phyloP scores from a whole-genome alignment of 2,113 vertebrate species.

The Ameiurus melas region DNA sequence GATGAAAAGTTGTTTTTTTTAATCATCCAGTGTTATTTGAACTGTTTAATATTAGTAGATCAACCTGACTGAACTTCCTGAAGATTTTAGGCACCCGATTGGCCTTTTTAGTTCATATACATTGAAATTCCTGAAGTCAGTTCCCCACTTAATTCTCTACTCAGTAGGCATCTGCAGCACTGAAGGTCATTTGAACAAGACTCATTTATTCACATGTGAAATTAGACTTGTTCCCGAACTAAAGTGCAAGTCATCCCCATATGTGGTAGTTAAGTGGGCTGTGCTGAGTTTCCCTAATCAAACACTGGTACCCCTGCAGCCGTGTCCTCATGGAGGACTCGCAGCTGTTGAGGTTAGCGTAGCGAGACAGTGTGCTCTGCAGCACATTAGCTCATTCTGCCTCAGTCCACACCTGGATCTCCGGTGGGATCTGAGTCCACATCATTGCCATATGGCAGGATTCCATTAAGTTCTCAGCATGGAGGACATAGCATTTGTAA shows the following conservation, averaged over 20 bases:
- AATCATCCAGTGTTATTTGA: neutral
- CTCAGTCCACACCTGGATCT: constrained; percentile 51
- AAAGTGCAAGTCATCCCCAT: constrained; percentile 11
- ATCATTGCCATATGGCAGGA: constrained; percentile 48
- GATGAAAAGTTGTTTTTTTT: neutral
- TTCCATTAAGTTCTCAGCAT: constrained; percentile 43
- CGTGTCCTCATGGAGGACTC: constrained; percentile 26
- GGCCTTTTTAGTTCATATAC: neutral
- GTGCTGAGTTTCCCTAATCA: constrained; percentile 45
- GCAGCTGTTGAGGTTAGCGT: constrained; percentile 40
- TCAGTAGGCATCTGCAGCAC: neutral
- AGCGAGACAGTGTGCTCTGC: neutral
- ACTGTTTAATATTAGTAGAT: neutral
- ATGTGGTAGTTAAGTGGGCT: constrained; percentile 40
- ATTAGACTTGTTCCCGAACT: constrained; percentile 26
- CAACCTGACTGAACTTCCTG: neutral
- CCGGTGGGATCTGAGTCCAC: constrained; percentile 34
- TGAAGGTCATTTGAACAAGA: constrained; percentile 35
- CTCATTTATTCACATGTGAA: constrained; percentile 5
- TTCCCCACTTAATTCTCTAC: neutral
- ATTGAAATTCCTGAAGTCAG: neutral
- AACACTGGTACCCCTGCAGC: constrained; percentile 33
- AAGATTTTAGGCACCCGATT: neutral
- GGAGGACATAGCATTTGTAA: constrained; percentile 1
- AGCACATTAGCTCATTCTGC: constrained; percentile 39